phyloP scores from a whole-genome alignment of 2,797 vertebrate species.

The Acipenser transmontanus region DNA sequence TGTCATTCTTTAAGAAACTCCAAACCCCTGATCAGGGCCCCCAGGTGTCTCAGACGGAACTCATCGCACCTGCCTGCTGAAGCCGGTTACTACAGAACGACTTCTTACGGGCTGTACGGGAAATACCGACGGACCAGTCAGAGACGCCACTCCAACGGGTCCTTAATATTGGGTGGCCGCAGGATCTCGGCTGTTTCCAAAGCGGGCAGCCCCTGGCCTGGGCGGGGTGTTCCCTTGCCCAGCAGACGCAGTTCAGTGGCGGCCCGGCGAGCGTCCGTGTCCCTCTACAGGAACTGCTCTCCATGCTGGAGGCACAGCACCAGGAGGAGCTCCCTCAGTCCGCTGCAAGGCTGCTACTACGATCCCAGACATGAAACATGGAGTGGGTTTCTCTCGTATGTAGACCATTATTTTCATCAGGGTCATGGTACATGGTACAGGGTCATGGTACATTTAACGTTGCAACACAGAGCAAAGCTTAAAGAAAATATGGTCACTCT shows the following conservation, averaged over 20 bases:
- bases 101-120: conserved; percentile 52
- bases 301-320: conserved; percentile 36
- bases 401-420: conserved; percentile 38
- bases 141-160: conserved; percentile 34
- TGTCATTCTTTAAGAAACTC: background rate
- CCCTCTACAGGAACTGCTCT: conserved; percentile 37
- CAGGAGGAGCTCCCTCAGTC: conserved; percentile 37
- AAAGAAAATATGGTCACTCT: too few species aligned
- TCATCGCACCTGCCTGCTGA: conserved; percentile 48
- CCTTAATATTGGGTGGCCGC: conserved; percentile 16
- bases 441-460: background rate
- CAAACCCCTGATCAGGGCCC: conserved; percentile 23
- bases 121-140: conserved; percentile 58
- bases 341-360: conserved; percentile 36
- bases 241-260: conserved; percentile 27
- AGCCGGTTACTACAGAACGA: conserved; percentile 20
- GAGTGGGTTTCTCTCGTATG: conserved; percentile 77
- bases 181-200: conserved; percentile 23
- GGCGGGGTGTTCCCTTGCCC: conserved; percentile 34
- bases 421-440: background rate
- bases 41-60: conserved; percentile 47
- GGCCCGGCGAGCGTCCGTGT: conserved; percentile 11
- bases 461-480: too few species aligned
- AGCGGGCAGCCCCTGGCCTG: conserved; percentile 39
- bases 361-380: conserved; percentile 55